phyloP scores from a whole-genome alignment of 1,140 invertebrate genomes.

The Portunus trituberculatus region DNA sequence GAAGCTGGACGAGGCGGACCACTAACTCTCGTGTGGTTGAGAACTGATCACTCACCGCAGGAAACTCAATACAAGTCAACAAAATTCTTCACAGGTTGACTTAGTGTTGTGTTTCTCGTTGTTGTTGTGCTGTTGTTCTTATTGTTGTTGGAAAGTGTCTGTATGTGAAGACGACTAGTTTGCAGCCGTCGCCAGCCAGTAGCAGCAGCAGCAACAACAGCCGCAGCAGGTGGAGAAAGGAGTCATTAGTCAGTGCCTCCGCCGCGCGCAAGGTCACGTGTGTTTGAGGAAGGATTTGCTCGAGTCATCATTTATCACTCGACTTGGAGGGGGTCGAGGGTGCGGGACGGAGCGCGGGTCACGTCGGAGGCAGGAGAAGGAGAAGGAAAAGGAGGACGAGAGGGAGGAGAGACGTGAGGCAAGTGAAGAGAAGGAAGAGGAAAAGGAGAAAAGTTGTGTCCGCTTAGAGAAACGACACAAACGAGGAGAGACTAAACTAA shows the following conservation, averaged over 20 bases:
- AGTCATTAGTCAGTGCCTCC: not conserved
- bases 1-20: too few relatives aligned
- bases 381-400: not conserved
- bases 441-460: not conserved
- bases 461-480: not conserved
- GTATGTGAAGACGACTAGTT: too few relatives aligned
- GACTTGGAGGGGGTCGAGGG: not conserved
- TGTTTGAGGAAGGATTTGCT: constrained; percentile 52
- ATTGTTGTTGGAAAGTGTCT: not conserved
- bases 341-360: not conserved
- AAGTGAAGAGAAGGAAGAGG: not conserved
- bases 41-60: not conserved
- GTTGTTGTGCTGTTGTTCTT: not conserved
- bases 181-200: not conserved
- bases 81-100: not conserved
- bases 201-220: too few relatives aligned
- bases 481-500: not conserved
- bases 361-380: too few relatives aligned
- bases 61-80: not conserved
- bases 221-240: not conserved
- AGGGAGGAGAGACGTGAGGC: not conserved
- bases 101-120: not conserved
- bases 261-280: constrained; percentile 15
- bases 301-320: constrained; percentile 58
- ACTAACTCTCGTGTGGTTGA: too few relatives aligned